Evolutionary conservation across 2,888 invertebrate genomes (phyloP).

Genomic region (Phortica magna): DNA sequence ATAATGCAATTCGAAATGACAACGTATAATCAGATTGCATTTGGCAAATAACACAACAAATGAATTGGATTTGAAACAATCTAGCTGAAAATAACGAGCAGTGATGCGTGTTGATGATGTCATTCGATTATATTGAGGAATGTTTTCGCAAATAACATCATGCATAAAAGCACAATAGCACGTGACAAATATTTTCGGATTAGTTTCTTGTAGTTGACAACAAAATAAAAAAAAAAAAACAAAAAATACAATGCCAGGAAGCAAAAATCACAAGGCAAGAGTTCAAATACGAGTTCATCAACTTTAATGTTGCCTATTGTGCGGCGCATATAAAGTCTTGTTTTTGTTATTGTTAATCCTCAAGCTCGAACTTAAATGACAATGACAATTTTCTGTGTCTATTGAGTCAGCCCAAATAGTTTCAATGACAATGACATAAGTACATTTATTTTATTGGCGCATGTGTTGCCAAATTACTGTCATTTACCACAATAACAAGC

Average conservation of each 20-base stretch:
- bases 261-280: not conserved
- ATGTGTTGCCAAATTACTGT: slow-evolving; percentile 21
- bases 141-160: not conserved
- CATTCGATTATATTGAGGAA: not conserved
- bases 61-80: slow-evolving; percentile 71
- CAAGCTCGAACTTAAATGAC: not conserved
- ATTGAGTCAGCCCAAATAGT: slow-evolving; percentile 52
- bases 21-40: not conserved
- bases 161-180: not conserved
- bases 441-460: slow-evolving; percentile 67
- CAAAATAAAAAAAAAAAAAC: not conserved
- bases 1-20: not conserved
- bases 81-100: slow-evolving; percentile 52
- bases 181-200: not conserved
- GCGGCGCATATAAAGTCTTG: not conserved
- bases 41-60: slow-evolving; percentile 57
- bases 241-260: not conserved
- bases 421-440: slow-evolving; percentile 57
- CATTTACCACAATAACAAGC: slow-evolving; percentile 13
- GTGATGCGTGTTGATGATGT: not conserved
- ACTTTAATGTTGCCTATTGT: slow-evolving; percentile 7
- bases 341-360: not conserved
- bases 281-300: slow-evolving; percentile 4
- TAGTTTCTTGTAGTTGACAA: no score
- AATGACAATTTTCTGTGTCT: not conserved